Conservation (phyloP, 1,140 invertebrate species). For the Atta colombica region DNA sequence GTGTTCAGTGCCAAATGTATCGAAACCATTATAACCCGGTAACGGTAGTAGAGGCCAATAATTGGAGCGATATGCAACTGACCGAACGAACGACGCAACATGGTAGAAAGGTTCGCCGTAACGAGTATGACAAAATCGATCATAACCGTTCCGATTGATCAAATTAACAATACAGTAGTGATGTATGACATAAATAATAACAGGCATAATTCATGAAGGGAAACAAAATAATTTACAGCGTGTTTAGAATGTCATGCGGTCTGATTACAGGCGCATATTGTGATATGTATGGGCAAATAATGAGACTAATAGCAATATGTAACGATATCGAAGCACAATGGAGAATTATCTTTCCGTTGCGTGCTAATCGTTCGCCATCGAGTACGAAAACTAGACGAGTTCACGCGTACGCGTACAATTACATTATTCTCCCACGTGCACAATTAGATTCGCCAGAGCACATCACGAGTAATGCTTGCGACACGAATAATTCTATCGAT, state of each 20-base stretch:
- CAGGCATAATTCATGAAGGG: not conserved
- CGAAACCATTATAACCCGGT: slow-evolving; percentile 30
- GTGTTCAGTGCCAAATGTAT: slow-evolving; percentile 60
- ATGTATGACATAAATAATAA: slow-evolving; percentile 1
- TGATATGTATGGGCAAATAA: slow-evolving; percentile 8
- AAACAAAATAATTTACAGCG: slow-evolving; percentile 21
- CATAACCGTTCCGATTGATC: not conserved
- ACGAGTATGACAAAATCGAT: not conserved
- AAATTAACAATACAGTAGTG: slow-evolving; percentile 8
- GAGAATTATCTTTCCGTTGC: slow-evolving; percentile 38
- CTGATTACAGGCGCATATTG: slow-evolving; percentile 18
- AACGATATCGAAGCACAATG: slow-evolving; percentile 21
- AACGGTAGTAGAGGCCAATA: slow-evolving; percentile 45
- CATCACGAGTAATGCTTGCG: slow-evolving; percentile 74
- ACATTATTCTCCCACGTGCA: slow-evolving; percentile 41
- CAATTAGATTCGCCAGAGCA: slow-evolving; percentile 76
- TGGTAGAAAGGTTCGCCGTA: not conserved
- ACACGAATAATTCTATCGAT: slow-evolving; percentile 80
- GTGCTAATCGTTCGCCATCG: slow-evolving; percentile 55
- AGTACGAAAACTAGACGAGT: slow-evolving; percentile 28
- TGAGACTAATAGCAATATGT: not conserved
- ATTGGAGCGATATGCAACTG: slow-evolving; percentile 38
- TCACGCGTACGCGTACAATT: slow-evolving; percentile 52
- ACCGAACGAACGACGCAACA: not conserved
- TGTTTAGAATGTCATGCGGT: slow-evolving; percentile 12